phyloP scores from a whole-genome alignment of 1,140 invertebrate species.

The Bombyx mandarina region DNA sequence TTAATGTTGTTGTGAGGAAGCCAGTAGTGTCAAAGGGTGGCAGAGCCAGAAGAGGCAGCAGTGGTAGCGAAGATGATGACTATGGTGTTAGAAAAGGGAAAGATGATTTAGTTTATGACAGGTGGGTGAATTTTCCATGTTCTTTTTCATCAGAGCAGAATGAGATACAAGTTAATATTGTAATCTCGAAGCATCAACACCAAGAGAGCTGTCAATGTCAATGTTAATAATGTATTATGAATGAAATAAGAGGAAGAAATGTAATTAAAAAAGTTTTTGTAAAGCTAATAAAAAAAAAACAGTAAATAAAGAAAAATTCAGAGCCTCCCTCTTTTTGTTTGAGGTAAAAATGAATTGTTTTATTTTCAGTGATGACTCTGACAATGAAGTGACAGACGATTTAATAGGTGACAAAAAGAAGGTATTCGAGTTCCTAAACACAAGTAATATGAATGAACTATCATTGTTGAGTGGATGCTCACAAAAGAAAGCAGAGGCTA shows the following conservation, averaged over 20 bases:
- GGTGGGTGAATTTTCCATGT: conserved; percentile 23
- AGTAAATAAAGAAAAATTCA: too few species aligned
- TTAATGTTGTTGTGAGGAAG: conserved; percentile 22
- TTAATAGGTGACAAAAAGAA: conserved; percentile 78
- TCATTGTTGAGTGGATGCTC: conserved; percentile 78
- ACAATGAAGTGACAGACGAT: conserved; percentile 78
- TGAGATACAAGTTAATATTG: too few species aligned
- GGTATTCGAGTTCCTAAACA: conserved; percentile 84
- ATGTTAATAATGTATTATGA: too few species aligned
- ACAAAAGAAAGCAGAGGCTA: conserved; percentile 80
- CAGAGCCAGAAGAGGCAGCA: conserved; percentile 42
- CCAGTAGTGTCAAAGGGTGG: conserved; percentile 32
- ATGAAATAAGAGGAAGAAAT: too few species aligned
- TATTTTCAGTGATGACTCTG: conserved; percentile 76
- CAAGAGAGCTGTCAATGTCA: too few species aligned
- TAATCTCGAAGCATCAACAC: too few species aligned
- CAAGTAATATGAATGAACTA: conserved; percentile 76
- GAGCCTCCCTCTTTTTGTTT: not conserved
- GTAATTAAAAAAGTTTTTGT: not conserved
- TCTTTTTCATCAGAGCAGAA: not conserved
- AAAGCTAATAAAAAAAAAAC: not conserved
- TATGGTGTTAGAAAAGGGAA: conserved; percentile 59
- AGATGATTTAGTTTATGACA: conserved; percentile 61
- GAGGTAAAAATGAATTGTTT: not conserved
- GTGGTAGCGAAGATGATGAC: conserved; percentile 59